A percentile compares a stretch with the other conserved stretches of the same genome.
Conservation (phyloP, 2,888 invertebrate species). For the Erebia aethiops region DNA sequence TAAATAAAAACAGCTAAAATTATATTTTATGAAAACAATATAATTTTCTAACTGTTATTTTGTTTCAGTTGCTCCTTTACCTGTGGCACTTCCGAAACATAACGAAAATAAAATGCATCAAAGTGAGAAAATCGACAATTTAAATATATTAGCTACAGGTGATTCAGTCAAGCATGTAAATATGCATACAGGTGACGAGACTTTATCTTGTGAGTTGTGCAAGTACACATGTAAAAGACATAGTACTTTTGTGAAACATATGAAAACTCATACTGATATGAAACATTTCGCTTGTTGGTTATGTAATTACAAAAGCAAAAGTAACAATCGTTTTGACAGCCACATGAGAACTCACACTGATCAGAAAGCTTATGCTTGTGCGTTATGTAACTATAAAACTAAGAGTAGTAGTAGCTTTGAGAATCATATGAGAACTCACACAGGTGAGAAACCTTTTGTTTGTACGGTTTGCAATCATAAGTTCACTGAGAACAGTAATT, state of each 20-base stretch:
- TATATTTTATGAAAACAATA: background rate
- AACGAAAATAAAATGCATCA: background rate
- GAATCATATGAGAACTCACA: background rate
- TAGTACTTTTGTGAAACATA: background rate
- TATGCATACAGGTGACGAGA: too few relatives aligned
- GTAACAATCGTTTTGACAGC: background rate
- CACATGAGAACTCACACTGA: background rate
- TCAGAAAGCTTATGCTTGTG: background rate
- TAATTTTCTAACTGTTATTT: background rate
- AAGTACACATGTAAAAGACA: background rate
- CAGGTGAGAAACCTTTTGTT: background rate
- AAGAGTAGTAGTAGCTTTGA: background rate
- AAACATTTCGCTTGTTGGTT: background rate
- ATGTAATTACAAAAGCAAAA: background rate
- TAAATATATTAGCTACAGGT: too few relatives aligned
- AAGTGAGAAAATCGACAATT: background rate
- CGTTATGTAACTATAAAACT: background rate
- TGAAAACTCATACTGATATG: background rate
- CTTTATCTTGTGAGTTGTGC: background rate
- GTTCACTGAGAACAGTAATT: background rate
- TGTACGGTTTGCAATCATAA: background rate
- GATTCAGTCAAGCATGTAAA: too few relatives aligned
- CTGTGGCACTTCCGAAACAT: background rate
- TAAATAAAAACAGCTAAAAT: too few relatives aligned
- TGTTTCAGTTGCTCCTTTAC: background rate